Percentiles rank a stretch among this genome's conserved stretches.
Evolutionary conservation across 2,113 vertebrate species (phyloP).

Genomic region (Dasyornis broadbenti): DNA sequence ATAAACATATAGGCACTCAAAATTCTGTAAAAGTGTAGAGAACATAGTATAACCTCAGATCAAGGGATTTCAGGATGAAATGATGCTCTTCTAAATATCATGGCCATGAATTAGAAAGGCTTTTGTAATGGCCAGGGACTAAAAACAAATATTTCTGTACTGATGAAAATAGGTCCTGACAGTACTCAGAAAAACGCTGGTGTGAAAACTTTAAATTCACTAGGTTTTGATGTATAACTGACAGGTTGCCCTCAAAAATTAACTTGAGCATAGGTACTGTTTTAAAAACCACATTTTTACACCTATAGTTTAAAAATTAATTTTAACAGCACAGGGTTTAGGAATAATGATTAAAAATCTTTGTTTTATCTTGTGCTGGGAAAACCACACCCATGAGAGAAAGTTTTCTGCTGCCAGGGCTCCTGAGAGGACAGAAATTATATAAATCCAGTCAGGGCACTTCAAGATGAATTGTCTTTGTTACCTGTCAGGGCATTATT

Average conservation of each 20-base stretch:
- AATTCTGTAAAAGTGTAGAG: constrained; percentile 36
- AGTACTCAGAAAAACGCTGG: not conserved
- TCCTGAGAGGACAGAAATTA: not conserved
- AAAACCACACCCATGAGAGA: not conserved
- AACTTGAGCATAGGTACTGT: not conserved
- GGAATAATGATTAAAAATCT: not conserved
- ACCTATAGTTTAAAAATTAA: not conserved
- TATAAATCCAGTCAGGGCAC: not conserved
- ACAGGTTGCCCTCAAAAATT: not conserved
- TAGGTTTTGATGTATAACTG: not conserved
- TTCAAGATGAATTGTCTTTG: not conserved
- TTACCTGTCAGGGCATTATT: not conserved
- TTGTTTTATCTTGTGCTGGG: not conserved
- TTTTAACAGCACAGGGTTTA: not conserved
- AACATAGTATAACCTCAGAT: constrained; percentile 40
- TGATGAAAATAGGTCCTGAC: not conserved
- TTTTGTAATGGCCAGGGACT: not conserved
- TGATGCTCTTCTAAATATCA: not conserved
- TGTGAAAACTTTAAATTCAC: not conserved
- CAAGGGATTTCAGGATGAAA: constrained; percentile 3
- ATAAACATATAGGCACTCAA: constrained; percentile 60
- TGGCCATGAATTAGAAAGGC: not conserved
- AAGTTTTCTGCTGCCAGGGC: not conserved
- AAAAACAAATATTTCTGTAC: not conserved
- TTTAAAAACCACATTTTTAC: not conserved